phyloP scores from a whole-genome alignment of 2,888 invertebrate genomes.

The Leptinotarsa rubiginosa region DNA sequence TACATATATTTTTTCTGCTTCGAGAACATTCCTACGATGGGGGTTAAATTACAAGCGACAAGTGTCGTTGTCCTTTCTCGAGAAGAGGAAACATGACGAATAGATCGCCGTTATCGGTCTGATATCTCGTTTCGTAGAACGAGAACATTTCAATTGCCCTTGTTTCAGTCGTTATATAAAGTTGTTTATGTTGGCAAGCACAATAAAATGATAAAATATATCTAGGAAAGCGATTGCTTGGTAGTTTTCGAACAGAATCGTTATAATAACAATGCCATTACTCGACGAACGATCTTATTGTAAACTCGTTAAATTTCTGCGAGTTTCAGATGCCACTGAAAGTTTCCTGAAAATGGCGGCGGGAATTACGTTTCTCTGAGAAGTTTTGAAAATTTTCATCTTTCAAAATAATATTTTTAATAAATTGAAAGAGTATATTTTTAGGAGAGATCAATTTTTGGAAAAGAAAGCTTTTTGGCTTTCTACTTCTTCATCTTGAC shows the following conservation, averaged over 20 bases:
- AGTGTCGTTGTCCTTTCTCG: conserved; percentile 1
- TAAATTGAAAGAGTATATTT: too few species aligned
- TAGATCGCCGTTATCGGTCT: not conserved
- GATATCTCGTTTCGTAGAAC: conserved; percentile 4
- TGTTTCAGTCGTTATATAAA: not conserved
- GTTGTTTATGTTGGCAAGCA: conserved; percentile 14
- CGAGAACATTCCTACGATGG: not conserved
- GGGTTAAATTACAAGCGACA: not conserved
- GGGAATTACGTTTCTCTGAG: too few species aligned
- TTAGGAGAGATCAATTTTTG: too few species aligned
- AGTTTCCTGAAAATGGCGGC: not conserved
- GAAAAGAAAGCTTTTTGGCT: too few species aligned
- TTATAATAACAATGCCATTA: conserved; percentile 3
- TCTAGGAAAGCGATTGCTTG: conserved; percentile 7
- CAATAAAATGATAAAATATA: conserved; percentile 3
- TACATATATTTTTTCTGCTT: not conserved
- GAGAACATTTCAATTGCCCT: conserved; percentile 14
- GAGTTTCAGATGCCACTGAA: not conserved
- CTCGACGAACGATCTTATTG: not conserved
- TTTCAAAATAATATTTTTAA: too few species aligned
- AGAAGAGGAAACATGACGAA: conserved; percentile 11
- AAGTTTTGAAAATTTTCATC: too few species aligned
- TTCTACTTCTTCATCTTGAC: too few species aligned
- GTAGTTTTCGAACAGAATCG: conserved; percentile 8
- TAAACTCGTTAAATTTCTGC: not conserved